Conservation (phyloP, 2,113 vertebrate species). For the Mustelus asterias region DNA sequence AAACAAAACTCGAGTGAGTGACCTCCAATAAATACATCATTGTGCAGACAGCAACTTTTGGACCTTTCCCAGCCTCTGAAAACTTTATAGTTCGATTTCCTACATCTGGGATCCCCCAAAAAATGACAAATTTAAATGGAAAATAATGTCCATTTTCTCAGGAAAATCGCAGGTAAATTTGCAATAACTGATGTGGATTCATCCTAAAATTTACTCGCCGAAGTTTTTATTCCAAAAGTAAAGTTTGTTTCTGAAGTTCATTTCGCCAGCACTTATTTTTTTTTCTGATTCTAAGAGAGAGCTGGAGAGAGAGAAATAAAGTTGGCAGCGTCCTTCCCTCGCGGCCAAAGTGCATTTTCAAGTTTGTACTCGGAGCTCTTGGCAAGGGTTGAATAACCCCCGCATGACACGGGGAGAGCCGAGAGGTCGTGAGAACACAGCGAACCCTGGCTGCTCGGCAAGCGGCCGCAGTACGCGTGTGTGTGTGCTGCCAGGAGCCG, state of each 20-base stretch:
- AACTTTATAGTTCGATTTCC: no score
- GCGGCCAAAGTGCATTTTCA: background rate
- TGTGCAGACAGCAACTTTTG: background rate
- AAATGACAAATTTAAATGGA: background rate
- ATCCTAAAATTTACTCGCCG: background rate
- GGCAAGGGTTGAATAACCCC: slow-evolving; percentile 21
- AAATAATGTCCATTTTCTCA: background rate
- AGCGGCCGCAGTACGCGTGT: slow-evolving; percentile 50
- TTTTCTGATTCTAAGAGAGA: background rate
- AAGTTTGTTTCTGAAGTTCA: background rate
- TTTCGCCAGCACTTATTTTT: background rate
- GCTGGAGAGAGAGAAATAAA: background rate
- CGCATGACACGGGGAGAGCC: slow-evolving; percentile 19
- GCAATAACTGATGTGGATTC: background rate
- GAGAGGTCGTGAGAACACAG: slow-evolving; percentile 75
- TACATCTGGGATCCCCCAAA: background rate
- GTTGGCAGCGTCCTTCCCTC: background rate
- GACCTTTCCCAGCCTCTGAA: no score
- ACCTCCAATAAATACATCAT: background rate
- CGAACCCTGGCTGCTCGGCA: slow-evolving; percentile 62
- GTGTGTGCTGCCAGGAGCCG: background rate
- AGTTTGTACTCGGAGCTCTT: slow-evolving; percentile 14
- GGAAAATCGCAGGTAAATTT: background rate
- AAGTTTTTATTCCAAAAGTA: background rate
- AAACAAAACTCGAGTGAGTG: background rate